A percentile compares a stretch with the other conserved stretches of the same genome.
Evolutionary conservation across 2,113 vertebrate genomes (phyloP).

Genomic region (Plecturocebus donacophilus): DNA sequence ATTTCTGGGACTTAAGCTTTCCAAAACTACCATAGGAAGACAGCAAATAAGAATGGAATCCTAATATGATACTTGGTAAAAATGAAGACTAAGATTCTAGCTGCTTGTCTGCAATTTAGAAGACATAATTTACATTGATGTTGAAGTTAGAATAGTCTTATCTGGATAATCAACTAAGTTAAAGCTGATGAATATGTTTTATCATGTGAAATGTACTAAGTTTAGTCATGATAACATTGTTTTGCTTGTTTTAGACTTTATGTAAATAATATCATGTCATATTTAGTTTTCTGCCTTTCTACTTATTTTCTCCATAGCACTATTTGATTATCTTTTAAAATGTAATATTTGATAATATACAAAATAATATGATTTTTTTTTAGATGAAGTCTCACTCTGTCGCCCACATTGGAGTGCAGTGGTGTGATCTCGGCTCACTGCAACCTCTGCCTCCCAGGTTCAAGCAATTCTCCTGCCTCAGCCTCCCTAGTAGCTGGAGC

Average conservation of each 20-base stretch:
- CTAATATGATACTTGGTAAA: background rate
- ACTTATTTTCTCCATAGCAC: background rate
- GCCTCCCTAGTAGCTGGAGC: no score
- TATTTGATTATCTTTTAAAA: background rate
- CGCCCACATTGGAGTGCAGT: no score
- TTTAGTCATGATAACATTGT: constrained; percentile 19
- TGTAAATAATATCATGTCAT: background rate
- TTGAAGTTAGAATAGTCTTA: constrained; percentile 22
- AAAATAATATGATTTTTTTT: background rate
- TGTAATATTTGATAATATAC: background rate
- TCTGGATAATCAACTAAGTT: constrained; percentile 23
- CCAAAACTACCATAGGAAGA: background rate
- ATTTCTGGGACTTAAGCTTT: background rate
- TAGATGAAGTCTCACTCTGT: no score
- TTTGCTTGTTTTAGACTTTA: constrained; percentile 43
- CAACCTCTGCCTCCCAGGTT: no score
- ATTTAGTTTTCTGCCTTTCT: background rate
- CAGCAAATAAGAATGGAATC: background rate
- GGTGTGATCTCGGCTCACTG: no score
- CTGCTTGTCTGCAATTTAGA: background rate
- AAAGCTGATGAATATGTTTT: background rate
- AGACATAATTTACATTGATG: constrained; percentile 21
- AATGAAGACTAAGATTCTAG: background rate
- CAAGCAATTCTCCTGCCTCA: no score
- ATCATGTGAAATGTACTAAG: background rate